Conservation (phyloP, 2,888 invertebrate genomes). For the Acrobasis repandana region DNA sequence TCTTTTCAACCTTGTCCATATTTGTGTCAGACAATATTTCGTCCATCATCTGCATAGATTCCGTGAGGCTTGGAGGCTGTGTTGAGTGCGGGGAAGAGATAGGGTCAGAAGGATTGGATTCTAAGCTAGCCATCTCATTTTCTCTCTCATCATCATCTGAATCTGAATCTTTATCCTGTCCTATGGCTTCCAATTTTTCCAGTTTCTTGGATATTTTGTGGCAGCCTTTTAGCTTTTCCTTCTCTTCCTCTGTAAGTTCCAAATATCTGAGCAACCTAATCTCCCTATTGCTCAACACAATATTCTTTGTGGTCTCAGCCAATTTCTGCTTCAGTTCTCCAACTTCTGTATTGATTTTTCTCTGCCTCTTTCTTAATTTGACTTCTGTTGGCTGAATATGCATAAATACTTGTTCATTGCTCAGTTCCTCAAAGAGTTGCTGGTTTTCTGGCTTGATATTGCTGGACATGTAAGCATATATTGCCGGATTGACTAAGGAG, state of each 20-base stretch:
- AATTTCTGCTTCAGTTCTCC: slow-evolving; percentile 92
- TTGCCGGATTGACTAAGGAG: slow-evolving; percentile 92
- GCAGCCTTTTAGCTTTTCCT: slow-evolving; percentile 94
- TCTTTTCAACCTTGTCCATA: slow-evolving; percentile 93
- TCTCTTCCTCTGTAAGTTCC: slow-evolving; percentile 95
- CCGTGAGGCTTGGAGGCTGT: slow-evolving; percentile 91
- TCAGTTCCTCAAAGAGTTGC: slow-evolving; percentile 90
- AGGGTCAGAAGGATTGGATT: slow-evolving; percentile 90
- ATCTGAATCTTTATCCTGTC: slow-evolving; percentile 89
- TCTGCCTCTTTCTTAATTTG: slow-evolving; percentile 92
- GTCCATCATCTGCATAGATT: slow-evolving; percentile 95
- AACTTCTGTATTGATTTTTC: slow-evolving; percentile 95
- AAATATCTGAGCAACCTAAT: slow-evolving; percentile 94
- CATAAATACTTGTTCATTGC: slow-evolving; percentile 93
- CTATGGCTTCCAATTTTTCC: slow-evolving; percentile 92
- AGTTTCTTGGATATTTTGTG: slow-evolving; percentile 96
- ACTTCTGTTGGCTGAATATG: slow-evolving; percentile 93
- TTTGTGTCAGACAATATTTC: slow-evolving; percentile 91
- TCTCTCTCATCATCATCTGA: slow-evolving; percentile 88
- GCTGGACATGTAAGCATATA: slow-evolving; percentile 87
- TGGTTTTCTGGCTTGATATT: slow-evolving; percentile 88
- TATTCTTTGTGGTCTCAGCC: slow-evolving; percentile 90
- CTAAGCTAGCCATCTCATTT: slow-evolving; percentile 91
- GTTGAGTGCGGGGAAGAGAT: slow-evolving; percentile 89
- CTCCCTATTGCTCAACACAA: slow-evolving; percentile 95